These are phyloP conservation scores for Strix uralensis DNA, from an alignment of 2,113 vertebrate genomes.

Conservation along the genomic window DNA sequence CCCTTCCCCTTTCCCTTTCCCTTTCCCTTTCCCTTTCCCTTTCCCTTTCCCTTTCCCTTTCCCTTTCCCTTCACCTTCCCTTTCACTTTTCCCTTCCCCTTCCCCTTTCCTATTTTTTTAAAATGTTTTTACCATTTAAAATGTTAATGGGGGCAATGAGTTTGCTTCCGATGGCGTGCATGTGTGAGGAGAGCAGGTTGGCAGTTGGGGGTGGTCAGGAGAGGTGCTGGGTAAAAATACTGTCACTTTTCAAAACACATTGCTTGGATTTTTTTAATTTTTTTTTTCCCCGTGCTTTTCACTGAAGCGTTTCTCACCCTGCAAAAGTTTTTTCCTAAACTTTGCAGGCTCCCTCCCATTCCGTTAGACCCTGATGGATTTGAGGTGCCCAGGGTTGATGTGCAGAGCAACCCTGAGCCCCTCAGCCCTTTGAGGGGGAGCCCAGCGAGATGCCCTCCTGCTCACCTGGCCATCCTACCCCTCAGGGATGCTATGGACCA, in stretches of 20 bases:
- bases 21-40: no score
- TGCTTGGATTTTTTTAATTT: background rate
- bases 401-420: background rate
- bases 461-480: rapidly evolving
- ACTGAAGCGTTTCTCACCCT: background rate
- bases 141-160: background rate
- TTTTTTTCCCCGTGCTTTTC: background rate
- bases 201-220: background rate
- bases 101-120: background rate
- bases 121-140: background rate
- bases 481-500: background rate
- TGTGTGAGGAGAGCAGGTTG: background rate
- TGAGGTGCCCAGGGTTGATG: background rate
- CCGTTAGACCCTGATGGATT: background rate
- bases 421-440: background rate
- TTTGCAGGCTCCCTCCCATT: background rate
- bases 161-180: rapidly evolving
- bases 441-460: background rate
- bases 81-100: rapidly evolving
- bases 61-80: rapidly evolving
- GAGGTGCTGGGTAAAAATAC: background rate
- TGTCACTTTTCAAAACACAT: background rate
- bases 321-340: background rate
- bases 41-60: no score
- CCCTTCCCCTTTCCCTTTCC: no score